These are phyloP conservation scores for Calyptommatus sinebrachiatus DNA, from an alignment of 2,113 vertebrate genomes.

Conservation along the genomic window DNA sequence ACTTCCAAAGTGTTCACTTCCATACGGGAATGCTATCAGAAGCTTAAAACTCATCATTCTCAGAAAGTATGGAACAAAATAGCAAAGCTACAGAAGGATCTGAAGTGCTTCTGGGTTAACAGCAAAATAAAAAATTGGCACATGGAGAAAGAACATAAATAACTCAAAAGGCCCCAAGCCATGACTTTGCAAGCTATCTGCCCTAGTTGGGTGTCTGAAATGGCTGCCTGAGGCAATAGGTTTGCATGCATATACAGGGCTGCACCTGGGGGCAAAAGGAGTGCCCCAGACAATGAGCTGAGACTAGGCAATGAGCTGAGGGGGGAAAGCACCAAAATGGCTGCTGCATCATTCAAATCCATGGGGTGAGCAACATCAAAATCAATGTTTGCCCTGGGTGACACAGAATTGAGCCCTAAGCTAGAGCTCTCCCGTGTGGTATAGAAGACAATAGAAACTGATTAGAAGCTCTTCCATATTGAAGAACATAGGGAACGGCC, in stretches of 20 bases:
- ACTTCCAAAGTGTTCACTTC: neutral
- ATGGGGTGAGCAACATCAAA: too few species aligned
- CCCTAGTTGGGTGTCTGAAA: neutral
- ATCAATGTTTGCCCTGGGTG: too few species aligned
- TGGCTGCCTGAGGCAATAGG: slow-evolving; percentile 1
- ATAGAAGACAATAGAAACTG: neutral
- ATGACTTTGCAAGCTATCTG: neutral
- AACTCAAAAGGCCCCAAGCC: slow-evolving; percentile 5
- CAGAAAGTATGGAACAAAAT: neutral
- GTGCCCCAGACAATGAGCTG: too few species aligned
- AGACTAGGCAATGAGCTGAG: too few species aligned
- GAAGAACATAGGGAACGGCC: too few species aligned
- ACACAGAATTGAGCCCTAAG: neutral
- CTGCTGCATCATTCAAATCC: too few species aligned
- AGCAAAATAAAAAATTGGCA: neutral
- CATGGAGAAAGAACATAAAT: neutral
- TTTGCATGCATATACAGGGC: neutral
- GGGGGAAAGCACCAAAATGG: too few species aligned
- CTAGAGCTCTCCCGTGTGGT: neutral
- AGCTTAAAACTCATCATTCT: neutral
- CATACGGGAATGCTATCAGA: neutral
- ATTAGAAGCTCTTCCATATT: neutral
- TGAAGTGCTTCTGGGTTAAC: neutral
- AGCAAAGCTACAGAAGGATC: neutral
- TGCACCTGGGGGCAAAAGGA: too few species aligned